phyloP scores from a whole-genome alignment of 2,797 vertebrate species.

The Tympanoctomys barrerae region DNA sequence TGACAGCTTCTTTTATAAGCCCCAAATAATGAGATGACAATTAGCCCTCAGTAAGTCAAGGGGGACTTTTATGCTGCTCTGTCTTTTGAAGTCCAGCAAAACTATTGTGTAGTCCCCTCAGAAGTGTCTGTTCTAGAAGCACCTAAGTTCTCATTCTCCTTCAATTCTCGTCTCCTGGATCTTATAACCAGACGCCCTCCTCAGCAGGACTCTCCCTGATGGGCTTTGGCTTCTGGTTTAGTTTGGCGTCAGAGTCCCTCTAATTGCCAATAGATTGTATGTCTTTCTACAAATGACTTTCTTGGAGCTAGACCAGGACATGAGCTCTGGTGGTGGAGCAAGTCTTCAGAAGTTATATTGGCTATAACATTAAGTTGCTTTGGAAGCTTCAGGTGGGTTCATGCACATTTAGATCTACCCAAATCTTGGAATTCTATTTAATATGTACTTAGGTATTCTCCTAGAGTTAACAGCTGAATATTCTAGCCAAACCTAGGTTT shows the following conservation, averaged over 20 bases:
- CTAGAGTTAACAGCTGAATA: background rate
- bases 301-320: background rate
- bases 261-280: background rate
- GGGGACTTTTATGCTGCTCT: background rate
- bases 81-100: conserved; percentile 11
- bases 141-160: background rate
- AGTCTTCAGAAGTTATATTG: background rate
- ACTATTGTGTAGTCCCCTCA: background rate
- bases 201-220: background rate
- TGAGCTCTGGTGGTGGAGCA: background rate
- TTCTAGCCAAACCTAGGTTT: background rate
- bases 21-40: conserved; percentile 58
- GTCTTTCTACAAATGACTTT: background rate
- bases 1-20: conserved; percentile 54
- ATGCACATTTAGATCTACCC: background rate
- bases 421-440: background rate
- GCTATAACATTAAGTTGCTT: background rate
- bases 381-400: background rate
- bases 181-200: background rate
- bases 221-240: background rate
- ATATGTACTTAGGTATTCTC: background rate
- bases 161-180: background rate
- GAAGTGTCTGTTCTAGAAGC: background rate
- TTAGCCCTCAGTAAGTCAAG: conserved; percentile 68
- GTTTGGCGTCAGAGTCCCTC: background rate